Evolutionary conservation across 2,797 vertebrate species (phyloP), one percentile per base, ranked within the genome.

Genomic region (Taeniopygia guttata): DNA sequence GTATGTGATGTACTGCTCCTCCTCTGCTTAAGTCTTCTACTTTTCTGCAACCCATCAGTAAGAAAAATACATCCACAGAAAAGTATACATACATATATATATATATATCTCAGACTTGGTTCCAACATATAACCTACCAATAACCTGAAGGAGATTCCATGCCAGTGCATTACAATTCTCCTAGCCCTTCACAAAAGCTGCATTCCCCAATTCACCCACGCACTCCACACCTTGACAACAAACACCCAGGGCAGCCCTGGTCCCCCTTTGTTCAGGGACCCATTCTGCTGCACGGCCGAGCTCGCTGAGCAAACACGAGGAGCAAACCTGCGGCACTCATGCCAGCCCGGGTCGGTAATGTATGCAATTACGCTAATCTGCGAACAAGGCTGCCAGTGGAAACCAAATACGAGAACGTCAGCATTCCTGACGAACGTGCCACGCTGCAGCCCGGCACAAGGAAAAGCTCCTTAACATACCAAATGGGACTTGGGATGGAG

Each of bases 391-490:
- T 87, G 69, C 93, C 79, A 87, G 62, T 60, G 95, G 93, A 94
- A 95, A 96, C 89, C 93, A 88, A 93, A 90, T 62, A 92, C 89
- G 1, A 36, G 90, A 92, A 55, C 42, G 45, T 92, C 95, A 94
- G 89, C 95, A 95, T 96, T 95, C 94, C 95, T 94, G 78, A 63
- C 38, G 34, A 92, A 76, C 55, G 19, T 17, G 76, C 87, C 79
- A 59, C 9, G 23, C 75, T 48, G 55, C 78, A 81, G 86, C 77
- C 48, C 75, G 49, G 69, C 25, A 3, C 90, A 26, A 78, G 45
- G 70, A 90, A 80, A 84, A 60, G 19, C 93, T 94, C 79, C 84
- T 92, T 69, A 69, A 63, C 91, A 84, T 34, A 42, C 54, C 69
- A 16, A 89, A 89, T 43, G n/a, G 64, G 30, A 13, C 46, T 48